phyloP scores from a whole-genome alignment of 2,797 vertebrate genomes.

The Glossophaga mutica region DNA sequence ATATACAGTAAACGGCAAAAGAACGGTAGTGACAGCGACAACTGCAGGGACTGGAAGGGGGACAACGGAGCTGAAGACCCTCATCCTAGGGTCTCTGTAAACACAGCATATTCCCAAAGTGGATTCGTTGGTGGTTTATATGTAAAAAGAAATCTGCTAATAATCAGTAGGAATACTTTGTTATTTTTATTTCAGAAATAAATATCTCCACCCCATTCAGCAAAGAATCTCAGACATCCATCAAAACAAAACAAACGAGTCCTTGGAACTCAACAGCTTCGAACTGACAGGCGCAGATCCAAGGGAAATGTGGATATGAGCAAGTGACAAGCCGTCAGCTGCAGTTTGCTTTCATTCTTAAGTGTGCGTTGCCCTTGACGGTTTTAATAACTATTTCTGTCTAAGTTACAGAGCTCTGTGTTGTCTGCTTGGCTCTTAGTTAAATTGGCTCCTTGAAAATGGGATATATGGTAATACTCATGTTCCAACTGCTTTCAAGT shows the following conservation, averaged over 20 bases:
- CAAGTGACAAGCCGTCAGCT: background rate
- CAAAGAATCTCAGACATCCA: background rate
- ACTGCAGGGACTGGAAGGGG: background rate
- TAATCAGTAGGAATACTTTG: background rate
- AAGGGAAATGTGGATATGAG: background rate
- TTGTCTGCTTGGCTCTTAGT: background rate
- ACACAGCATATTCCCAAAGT: background rate
- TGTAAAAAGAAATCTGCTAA: background rate
- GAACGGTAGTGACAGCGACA: background rate
- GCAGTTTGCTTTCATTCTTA: background rate
- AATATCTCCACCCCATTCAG: background rate
- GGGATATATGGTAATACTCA: background rate
- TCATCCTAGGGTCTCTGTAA: background rate
- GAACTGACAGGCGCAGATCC: background rate
- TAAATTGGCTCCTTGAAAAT: background rate
- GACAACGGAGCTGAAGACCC: background rate
- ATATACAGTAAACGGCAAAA: background rate
- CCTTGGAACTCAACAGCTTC: background rate
- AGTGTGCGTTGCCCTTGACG: background rate
- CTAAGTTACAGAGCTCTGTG: background rate
- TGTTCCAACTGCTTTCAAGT: background rate
- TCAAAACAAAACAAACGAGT: background rate
- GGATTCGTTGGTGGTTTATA: background rate
- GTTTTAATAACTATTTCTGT: background rate
- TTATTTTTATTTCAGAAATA: constrained; percentile 34